Evolutionary conservation across 2,888 invertebrate genomes (phyloP).

Genomic region (Volucella inflata): DNA sequence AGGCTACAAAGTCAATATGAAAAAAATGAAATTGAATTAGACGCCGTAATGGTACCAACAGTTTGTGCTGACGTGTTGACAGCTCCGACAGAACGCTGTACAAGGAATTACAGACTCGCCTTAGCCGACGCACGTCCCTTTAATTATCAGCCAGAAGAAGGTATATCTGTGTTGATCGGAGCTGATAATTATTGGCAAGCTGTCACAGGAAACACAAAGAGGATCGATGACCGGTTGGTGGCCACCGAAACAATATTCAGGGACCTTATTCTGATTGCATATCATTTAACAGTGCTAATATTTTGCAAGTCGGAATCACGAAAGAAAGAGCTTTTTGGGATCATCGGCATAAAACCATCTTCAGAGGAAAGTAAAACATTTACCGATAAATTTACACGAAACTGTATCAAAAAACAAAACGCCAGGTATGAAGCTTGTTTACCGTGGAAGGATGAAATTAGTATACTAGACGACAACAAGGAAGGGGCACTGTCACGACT

Average conservation of each 20-base stretch:
- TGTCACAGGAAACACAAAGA: conserved; percentile 20
- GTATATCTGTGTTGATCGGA: conserved; percentile 32
- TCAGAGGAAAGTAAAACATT: background rate
- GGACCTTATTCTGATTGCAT: background rate
- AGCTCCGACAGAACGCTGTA: conserved; percentile 4
- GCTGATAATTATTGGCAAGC: conserved; percentile 69
- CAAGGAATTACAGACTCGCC: background rate
- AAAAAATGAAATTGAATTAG: background rate
- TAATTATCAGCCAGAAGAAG: conserved; percentile 9
- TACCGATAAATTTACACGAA: background rate
- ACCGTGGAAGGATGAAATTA: conserved; percentile 12
- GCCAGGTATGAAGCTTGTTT: conserved; percentile 19
- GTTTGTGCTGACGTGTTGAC: conserved; percentile 20
- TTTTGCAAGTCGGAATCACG: background rate
- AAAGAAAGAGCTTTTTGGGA: conserved; percentile 4
- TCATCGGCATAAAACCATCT: conserved; percentile 8
- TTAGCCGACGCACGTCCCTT: conserved; percentile 20
- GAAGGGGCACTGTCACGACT: conserved; percentile 1
- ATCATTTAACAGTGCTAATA: conserved; percentile 2
- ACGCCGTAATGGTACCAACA: conserved; percentile 14
- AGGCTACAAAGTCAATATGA: conserved; percentile 16
- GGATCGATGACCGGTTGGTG: conserved; percentile 1
- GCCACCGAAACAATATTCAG: conserved; percentile 14
- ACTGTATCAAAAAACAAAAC: background rate
- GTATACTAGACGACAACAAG: background rate